phyloP scores from a whole-genome alignment of 2,113 vertebrate genomes.

The Craseonycteris thonglongyai region DNA sequence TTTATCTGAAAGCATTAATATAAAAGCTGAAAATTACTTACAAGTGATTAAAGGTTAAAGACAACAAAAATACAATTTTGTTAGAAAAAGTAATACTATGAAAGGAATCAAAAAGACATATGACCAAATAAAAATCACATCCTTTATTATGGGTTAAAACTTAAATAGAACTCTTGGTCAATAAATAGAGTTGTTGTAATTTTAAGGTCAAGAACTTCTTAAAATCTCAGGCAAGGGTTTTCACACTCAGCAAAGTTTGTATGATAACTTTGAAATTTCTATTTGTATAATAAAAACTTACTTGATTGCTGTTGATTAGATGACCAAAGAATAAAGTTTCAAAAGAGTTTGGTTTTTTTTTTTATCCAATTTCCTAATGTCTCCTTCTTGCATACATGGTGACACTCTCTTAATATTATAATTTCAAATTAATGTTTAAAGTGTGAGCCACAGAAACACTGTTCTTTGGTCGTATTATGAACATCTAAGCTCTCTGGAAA shows the following conservation, averaged over 20 bases:
- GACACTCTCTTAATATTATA: background rate
- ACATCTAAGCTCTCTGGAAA: background rate
- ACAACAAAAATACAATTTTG: background rate
- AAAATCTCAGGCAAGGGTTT: background rate
- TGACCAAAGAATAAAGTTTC: background rate
- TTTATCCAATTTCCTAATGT: background rate
- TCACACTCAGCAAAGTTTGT: background rate
- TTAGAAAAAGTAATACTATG: background rate
- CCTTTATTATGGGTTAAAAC: background rate
- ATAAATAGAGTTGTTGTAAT: background rate
- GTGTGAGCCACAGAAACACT: background rate
- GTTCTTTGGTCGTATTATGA: background rate
- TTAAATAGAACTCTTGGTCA: background rate
- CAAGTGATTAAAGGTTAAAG: background rate
- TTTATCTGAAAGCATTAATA: background rate
- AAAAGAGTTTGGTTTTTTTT: background rate
- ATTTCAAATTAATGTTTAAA: background rate
- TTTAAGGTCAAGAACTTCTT: background rate
- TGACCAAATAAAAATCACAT: background rate
- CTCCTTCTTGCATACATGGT: background rate
- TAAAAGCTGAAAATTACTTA: conserved; percentile 11
- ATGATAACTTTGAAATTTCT: background rate
- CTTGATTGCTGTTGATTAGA: background rate
- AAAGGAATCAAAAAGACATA: background rate
- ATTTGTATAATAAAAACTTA: background rate